These are phyloP conservation scores for Nothocercus nigrocapillus DNA, from an alignment of 2,113 vertebrate species.

Conservation along the genomic window DNA sequence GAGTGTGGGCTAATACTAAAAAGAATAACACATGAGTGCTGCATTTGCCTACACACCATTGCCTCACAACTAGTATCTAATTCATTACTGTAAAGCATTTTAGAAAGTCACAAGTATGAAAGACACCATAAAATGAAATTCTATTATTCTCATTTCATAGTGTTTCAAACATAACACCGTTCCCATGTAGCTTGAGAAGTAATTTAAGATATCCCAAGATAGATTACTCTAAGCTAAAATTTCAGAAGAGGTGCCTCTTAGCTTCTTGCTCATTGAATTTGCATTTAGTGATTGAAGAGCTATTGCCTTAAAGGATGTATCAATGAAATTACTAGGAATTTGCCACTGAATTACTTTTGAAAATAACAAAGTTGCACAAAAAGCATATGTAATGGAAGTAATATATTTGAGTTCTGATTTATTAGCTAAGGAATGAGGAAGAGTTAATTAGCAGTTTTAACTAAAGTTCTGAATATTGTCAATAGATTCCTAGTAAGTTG, in stretches of 20 bases:
- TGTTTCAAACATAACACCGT: conserved; percentile 3
- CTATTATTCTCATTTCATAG: conserved; percentile 52
- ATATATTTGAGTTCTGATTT: neutral
- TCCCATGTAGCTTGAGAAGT: conserved; percentile 15
- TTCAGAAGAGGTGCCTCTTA: neutral
- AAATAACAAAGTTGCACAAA: conserved; percentile 14
- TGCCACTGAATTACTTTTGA: neutral
- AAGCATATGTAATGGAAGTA: neutral
- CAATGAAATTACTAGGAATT: conserved; percentile 37
- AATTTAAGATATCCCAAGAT: conserved; percentile 53
- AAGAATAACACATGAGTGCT: conserved; percentile 41
- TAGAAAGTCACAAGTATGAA: conserved; percentile 9
- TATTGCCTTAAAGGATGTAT: conserved; percentile 29
- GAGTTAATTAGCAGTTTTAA: neutral
- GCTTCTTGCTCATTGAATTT: conserved; percentile 24
- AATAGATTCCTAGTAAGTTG: neutral
- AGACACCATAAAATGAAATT: conserved; percentile 49
- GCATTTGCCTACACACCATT: conserved; percentile 50
- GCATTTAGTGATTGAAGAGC: conserved; percentile 1
- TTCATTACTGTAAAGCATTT: conserved; percentile 49
- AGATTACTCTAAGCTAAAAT: conserved; percentile 22
- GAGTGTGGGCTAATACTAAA: conserved; percentile 32
- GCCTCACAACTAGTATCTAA: conserved; percentile 52
- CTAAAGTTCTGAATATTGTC: neutral
- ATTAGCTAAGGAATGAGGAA: neutral